These are phyloP conservation scores for Xestobium rufovillosum DNA, from an alignment of 2,888 invertebrate genomes.

Conservation along the genomic window DNA sequence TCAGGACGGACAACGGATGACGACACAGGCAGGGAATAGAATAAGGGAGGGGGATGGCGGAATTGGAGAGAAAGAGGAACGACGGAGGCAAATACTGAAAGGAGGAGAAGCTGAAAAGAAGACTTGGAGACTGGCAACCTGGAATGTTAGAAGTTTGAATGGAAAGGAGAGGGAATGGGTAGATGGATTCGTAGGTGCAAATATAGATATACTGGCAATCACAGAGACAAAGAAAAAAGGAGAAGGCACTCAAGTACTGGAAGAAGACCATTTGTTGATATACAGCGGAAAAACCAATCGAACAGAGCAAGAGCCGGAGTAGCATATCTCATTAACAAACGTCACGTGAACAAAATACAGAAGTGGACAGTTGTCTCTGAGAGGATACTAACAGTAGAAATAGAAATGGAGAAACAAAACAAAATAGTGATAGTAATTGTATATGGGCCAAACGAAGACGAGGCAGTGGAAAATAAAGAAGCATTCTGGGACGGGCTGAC, in stretches of 20 bases:
- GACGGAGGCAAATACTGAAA: background rate
- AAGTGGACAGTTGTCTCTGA: no score
- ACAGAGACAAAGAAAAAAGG: constrained; percentile 14
- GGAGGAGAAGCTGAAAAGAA: constrained; percentile 5
- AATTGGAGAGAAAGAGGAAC: background rate
- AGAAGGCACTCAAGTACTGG: constrained; percentile 7
- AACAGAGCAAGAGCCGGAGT: constrained; percentile 13
- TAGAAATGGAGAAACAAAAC: no score
- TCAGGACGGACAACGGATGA: no score
- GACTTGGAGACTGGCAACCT: no score
- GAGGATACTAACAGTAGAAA: no score
- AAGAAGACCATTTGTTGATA: constrained; percentile 7
- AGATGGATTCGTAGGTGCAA: constrained; percentile 5
- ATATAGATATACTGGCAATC: constrained; percentile 7
- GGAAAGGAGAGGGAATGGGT: constrained; percentile 7
- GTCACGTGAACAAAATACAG: no score
- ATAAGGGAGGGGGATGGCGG: background rate
- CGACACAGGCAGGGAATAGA: background rate
- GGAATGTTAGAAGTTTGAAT: constrained; percentile 9
- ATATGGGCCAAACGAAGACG: no score
- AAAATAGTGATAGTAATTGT: no score
- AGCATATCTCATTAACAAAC: constrained; percentile 9
- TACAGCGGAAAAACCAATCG: constrained; percentile 10
- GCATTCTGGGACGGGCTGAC: no score
- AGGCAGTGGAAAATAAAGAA: no score